Evolutionary conservation across 2,797 vertebrate genomes (phyloP).

Genomic region (Eospalax fontanierii): DNA sequence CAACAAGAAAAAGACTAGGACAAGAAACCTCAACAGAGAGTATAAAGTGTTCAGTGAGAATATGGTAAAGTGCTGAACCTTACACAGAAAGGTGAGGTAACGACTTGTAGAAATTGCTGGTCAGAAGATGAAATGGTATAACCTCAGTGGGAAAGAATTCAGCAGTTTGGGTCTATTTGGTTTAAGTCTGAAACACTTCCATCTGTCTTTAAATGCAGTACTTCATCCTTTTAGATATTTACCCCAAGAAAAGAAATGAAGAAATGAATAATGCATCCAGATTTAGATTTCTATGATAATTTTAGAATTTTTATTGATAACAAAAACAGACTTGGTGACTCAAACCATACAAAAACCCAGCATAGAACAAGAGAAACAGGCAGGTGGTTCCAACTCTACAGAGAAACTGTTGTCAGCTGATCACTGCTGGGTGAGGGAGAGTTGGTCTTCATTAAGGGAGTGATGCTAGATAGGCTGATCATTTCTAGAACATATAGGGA

Average conservation of each 20-base stretch:
- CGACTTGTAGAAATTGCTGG: not conserved
- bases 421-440: no score
- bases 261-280: not conserved
- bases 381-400: no score
- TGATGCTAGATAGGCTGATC: no score
- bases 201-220: not conserved
- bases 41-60: not conserved
- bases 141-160: not conserved
- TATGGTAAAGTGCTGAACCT: not conserved
- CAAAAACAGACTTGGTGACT: not conserved
- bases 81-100: no score
- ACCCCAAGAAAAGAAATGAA: constrained; percentile 38
- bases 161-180: not conserved
- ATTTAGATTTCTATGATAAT: not conserved
- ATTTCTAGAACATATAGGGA: no score
- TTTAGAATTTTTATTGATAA: constrained; percentile 31
- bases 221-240: not conserved
- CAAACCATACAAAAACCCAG: no score
- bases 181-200: not conserved
- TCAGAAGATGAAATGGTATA: not conserved
- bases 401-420: no score
- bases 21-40: not conserved
- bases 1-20: not conserved
- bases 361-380: no score
- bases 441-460: no score